Percentiles rank a stretch among this genome's conserved stretches.
Conservation (phyloP, 53 echinoderm and acorn worm genomes). For the Mesocentrotus franciscanus region DNA sequence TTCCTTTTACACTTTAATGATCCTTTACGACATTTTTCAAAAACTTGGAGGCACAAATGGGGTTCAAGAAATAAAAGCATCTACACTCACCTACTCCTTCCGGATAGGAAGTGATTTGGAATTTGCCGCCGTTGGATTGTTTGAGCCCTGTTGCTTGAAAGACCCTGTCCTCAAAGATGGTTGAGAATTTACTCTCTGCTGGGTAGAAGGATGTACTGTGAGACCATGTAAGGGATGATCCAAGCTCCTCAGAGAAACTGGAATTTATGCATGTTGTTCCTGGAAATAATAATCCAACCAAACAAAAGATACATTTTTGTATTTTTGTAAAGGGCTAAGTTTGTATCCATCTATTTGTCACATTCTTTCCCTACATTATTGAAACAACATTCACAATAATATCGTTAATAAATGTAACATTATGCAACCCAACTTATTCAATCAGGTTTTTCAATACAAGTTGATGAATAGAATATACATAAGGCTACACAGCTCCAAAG, state of each 20-base stretch:
- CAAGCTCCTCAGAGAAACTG: slow-evolving; percentile 77
- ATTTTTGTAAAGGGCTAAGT: too few relatives aligned
- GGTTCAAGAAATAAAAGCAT: background rate
- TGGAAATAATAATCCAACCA: slow-evolving; percentile 8
- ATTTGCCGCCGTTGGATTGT: slow-evolving; percentile 89
- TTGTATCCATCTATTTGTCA: too few relatives aligned
- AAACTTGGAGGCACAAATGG: too few relatives aligned
- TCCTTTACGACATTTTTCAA: too few relatives aligned
- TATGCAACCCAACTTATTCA: too few relatives aligned
- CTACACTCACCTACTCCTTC: slow-evolving; percentile 83
- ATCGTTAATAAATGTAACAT: too few relatives aligned
- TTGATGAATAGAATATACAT: too few relatives aligned
- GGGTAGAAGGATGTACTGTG: slow-evolving; percentile 95
- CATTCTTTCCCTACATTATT: too few relatives aligned
- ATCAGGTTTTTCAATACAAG: too few relatives aligned
- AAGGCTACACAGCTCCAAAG: too few relatives aligned
- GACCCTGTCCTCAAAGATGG: slow-evolving; percentile 80
- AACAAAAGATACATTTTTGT: background rate
- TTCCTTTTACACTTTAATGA: too few relatives aligned
- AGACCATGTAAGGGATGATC: slow-evolving; percentile 84
- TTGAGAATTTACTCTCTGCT: slow-evolving; percentile 84
- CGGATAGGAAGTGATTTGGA: slow-evolving; percentile 90
- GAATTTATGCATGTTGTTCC: slow-evolving; percentile 90
- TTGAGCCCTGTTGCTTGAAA: slow-evolving; percentile 80
- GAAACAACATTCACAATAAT: too few relatives aligned